Conservation (phyloP, 92 coral and sea anemone species). For the Umimayanthus kanabou region DNA sequence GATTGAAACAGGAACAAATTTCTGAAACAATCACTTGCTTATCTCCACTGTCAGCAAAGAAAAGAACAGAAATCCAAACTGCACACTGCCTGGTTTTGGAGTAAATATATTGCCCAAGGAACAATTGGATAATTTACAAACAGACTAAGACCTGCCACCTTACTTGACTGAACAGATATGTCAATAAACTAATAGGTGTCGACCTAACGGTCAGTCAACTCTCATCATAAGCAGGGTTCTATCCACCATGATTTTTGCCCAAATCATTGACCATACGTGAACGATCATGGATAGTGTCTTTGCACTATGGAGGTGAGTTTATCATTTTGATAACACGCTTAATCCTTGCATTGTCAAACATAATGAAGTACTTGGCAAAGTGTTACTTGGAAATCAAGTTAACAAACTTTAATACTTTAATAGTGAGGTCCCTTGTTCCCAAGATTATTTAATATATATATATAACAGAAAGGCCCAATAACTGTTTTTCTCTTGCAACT, state of each 20-base stretch:
- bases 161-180: conserved; percentile 44
- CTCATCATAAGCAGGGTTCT: background rate
- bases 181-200: conserved; percentile 1
- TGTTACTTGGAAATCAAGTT: background rate
- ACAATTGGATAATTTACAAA: conserved; percentile 26
- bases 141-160: conserved; percentile 23
- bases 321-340: background rate
- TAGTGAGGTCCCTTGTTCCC: background rate
- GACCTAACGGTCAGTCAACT: background rate
- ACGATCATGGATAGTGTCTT: conserved; percentile 13
- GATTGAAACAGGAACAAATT: background rate
- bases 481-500: background rate
- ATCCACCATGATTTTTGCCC: conserved; percentile 1
- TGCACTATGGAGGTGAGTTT: conserved; percentile 30
- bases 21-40: background rate
- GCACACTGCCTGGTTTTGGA: conserved; percentile 20
- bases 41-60: background rate
- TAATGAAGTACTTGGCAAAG: background rate
- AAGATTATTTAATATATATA: background rate
- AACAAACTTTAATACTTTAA: background rate
- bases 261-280: conserved; percentile 9
- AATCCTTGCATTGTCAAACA: background rate
- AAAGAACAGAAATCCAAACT: background rate
- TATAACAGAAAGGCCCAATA: background rate
- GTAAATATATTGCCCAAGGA: conserved; percentile 8